Evolutionary conservation across 2,888 invertebrate genomes (phyloP).

Genomic region (Deroplatys truncata): DNA sequence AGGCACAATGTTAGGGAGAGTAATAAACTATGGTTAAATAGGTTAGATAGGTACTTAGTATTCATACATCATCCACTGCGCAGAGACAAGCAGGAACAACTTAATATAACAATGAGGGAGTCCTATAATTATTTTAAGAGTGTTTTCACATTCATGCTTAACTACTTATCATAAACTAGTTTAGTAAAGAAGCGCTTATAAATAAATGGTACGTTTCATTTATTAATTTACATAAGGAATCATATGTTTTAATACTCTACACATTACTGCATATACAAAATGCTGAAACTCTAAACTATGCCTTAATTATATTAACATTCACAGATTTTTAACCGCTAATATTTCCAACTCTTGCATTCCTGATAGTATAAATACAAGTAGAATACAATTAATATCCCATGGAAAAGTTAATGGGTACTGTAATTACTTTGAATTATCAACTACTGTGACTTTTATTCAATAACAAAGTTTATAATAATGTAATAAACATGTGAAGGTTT

Average conservation of each 20-base stretch:
- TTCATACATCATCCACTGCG: background rate
- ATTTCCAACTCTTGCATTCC: slow-evolving; percentile 5
- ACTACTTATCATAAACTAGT: background rate
- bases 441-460: slow-evolving; percentile 8
- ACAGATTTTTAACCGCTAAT: background rate
- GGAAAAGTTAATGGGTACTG: background rate
- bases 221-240: background rate
- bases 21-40: background rate
- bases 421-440: background rate
- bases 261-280: background rate
- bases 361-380: slow-evolving; percentile 4
- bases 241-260: background rate
- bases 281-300: background rate
- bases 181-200: background rate
- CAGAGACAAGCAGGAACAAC: background rate
- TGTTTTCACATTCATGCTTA: background rate
- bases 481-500: background rate
- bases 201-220: background rate
- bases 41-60: background rate
- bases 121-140: background rate
- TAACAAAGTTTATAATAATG: background rate
- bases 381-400: background rate
- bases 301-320: background rate
- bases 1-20: background rate
- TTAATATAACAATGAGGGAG: background rate